Percentiles rank a stretch among this genome's conserved stretches.
phyloP scores from a whole-genome alignment of 2,113 vertebrate genomes.

The Tringa solitaria region DNA sequence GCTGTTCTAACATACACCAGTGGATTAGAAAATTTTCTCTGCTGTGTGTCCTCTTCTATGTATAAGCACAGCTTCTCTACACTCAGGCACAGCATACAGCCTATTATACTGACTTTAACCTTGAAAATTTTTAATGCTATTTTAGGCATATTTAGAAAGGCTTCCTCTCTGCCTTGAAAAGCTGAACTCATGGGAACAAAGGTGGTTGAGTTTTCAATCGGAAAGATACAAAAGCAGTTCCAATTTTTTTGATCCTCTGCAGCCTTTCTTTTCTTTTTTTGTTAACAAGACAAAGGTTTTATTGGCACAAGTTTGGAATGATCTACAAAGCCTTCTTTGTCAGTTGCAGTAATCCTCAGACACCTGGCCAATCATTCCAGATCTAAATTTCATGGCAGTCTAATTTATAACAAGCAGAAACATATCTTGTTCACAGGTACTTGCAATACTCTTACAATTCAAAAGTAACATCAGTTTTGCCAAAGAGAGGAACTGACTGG shows the following conservation, averaged over 20 bases:
- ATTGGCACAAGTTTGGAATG: background rate
- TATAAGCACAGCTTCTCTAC: background rate
- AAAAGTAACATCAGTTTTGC: background rate
- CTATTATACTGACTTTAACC: conserved; percentile 20
- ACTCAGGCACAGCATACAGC: background rate
- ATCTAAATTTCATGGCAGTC: background rate
- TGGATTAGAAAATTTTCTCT: background rate
- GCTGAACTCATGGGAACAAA: conserved; percentile 10
- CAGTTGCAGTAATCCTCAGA: background rate
- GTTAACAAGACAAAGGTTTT: background rate
- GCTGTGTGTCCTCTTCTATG: background rate
- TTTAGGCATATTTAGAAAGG: conserved; percentile 23
- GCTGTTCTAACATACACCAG: background rate
- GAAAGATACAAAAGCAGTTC: background rate
- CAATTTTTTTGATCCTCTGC: background rate
- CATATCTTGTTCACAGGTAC: background rate
- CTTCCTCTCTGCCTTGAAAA: conserved; percentile 6
- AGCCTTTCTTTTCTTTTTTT: background rate
- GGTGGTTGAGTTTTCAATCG: background rate
- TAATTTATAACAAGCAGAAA: conserved; percentile 27
- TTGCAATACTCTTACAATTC: background rate
- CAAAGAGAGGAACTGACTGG: background rate
- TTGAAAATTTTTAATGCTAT: conserved; percentile 6
- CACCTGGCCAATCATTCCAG: background rate
- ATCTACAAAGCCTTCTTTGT: background rate